These are phyloP conservation scores for Candidula unifasciata DNA, from an alignment of 2,888 invertebrate genomes.

Conservation along the genomic window DNA sequence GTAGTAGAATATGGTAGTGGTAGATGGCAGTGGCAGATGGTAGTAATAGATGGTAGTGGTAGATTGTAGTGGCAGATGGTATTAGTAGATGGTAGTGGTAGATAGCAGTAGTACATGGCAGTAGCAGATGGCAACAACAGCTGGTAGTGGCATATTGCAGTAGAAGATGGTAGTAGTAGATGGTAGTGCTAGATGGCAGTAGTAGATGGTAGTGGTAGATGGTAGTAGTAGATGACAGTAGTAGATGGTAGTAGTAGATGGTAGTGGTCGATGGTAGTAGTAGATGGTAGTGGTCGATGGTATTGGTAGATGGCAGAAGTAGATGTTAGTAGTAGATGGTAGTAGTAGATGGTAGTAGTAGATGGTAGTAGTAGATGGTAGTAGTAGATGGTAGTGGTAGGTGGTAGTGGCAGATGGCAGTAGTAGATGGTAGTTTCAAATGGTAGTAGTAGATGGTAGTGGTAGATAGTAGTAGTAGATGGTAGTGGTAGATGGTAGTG, in stretches of 20 bases:
- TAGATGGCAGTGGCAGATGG: neutral
- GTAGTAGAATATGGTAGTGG: neutral
- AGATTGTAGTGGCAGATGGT: conserved; percentile 16
- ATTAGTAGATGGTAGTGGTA: neutral
- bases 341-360: too few relatives aligned
- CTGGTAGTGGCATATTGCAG: neutral
- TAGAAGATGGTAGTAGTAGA: neutral
- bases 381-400: too few relatives aligned
- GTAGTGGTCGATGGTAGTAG: neutral
- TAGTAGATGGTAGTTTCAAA: too few relatives aligned
- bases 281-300: neutral
- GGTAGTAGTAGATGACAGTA: neutral
- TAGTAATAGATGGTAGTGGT: neutral
- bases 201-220: neutral
- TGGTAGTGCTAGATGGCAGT: neutral
- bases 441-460: too few relatives aligned
- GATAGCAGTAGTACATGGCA: neutral
- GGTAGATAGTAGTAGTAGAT: too few relatives aligned
- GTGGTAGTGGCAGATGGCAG: too few relatives aligned
- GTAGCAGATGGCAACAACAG: neutral
- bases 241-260: neutral
- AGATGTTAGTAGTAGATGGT: too few relatives aligned
- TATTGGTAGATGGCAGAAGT: neutral
- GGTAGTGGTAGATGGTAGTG: too few relatives aligned
- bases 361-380: too few relatives aligned